phyloP scores from a whole-genome alignment of 2,888 invertebrate species.

The Scaptomyza parva region DNA sequence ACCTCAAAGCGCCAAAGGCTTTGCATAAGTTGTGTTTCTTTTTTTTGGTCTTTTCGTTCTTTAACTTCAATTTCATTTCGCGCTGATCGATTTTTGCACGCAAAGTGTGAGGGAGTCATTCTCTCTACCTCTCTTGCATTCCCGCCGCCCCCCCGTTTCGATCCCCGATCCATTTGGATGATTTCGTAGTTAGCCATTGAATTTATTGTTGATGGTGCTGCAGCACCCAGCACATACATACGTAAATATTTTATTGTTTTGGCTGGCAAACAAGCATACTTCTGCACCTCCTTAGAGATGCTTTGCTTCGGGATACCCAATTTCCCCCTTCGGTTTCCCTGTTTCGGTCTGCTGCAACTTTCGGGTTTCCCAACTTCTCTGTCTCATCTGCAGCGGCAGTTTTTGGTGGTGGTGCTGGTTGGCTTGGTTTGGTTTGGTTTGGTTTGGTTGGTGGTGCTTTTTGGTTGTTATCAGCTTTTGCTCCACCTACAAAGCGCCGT shows the following conservation, averaged over 20 bases:
- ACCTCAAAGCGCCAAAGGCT: conserved; percentile 60
- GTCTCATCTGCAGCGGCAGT: conserved; percentile 29
- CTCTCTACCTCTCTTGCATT: neutral
- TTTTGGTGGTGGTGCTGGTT: conserved; percentile 19
- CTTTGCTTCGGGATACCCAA: neutral
- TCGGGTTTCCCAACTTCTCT: conserved; percentile 15
- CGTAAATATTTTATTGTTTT: conserved; percentile 70
- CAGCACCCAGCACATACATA: conserved; percentile 38
- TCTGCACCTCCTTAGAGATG: conserved; percentile 68
- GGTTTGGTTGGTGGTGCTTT: conserved; percentile 55
- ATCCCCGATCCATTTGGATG: conserved; percentile 1
- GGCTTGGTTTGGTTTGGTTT: too few species aligned
- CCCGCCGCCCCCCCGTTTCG: too few species aligned
- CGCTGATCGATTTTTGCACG: conserved; percentile 82
- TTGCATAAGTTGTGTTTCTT: conserved; percentile 15
- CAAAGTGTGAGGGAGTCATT: conserved; percentile 74
- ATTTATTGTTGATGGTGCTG: conserved; percentile 62
- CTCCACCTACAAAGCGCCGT: conserved; percentile 74
- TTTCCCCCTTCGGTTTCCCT: neutral
- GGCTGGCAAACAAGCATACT: conserved; percentile 62
- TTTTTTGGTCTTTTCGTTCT: conserved; percentile 38
- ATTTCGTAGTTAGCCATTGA: conserved; percentile 71
- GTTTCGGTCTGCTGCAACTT: too few species aligned
- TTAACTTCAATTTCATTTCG: conserved; percentile 79
- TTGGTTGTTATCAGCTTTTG: conserved; percentile 69